Percentiles rank a stretch among this genome's conserved stretches.
Conservation (phyloP, 2,888 invertebrate genomes). For the Pandemis corylana region DNA sequence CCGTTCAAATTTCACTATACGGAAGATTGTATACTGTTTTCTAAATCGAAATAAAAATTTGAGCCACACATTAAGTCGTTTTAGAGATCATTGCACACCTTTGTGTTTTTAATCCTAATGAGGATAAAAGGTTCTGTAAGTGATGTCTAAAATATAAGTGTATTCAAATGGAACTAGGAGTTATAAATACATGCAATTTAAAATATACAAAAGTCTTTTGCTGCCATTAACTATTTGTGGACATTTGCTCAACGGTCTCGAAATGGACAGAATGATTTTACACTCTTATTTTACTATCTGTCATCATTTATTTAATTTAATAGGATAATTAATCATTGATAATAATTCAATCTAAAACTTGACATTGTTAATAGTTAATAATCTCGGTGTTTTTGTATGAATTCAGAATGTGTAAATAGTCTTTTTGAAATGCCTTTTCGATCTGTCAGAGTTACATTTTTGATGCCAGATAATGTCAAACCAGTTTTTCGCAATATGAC, state of each 20-base stretch:
- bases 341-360: constrained; percentile 36
- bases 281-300: background rate
- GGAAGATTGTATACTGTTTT: background rate
- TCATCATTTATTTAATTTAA: constrained; percentile 12
- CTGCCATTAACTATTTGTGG: background rate
- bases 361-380: constrained; percentile 36
- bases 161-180: no score
- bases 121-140: background rate
- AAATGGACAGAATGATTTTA: background rate
- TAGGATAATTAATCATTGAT: constrained; percentile 24
- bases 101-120: background rate
- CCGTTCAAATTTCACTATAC: background rate
- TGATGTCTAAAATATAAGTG: background rate
- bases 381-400: constrained; percentile 44
- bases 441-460: constrained; percentile 21
- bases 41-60: background rate
- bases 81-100: background rate
- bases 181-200: no score
- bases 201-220: background rate
- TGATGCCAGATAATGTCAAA: constrained; percentile 5
- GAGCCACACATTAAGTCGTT: no score
- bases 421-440: constrained; percentile 38
- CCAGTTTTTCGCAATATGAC: constrained; percentile 14
- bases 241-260: constrained; percentile 5
- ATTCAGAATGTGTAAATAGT: constrained; percentile 41